Evolutionary conservation across 2,888 invertebrate genomes (phyloP).

Genomic region (Octodonta nipae): DNA sequence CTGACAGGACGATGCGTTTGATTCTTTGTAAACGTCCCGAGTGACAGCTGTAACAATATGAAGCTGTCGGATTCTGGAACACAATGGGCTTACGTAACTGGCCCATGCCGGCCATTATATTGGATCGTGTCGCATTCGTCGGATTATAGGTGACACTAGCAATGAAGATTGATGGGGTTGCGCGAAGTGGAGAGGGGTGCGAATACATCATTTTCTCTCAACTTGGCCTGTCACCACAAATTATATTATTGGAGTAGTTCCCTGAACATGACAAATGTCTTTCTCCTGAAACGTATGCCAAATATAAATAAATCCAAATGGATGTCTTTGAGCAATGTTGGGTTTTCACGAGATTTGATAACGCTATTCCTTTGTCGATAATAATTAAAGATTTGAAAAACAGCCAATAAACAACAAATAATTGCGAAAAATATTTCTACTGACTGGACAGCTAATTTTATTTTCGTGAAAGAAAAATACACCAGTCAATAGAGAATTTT

Average conservation of each 20-base stretch:
- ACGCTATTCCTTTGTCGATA: too few species aligned
- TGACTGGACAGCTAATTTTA: too few species aligned
- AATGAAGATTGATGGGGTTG: slow-evolving; percentile 28
- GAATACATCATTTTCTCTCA: slow-evolving; percentile 31
- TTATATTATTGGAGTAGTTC: slow-evolving; percentile 32
- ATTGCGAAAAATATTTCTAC: too few species aligned
- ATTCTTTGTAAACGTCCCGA: slow-evolving; percentile 10
- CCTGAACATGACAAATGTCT: slow-evolving; percentile 8
- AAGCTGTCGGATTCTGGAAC: slow-evolving; percentile 14
- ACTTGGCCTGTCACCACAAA: slow-evolving; percentile 32
- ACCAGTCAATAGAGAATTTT: too few species aligned
- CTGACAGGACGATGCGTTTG: too few species aligned
- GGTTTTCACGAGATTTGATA: too few species aligned
- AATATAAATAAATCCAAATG: too few species aligned
- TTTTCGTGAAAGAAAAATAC: too few species aligned
- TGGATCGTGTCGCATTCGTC: slow-evolving; percentile 28
- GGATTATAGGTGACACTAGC: slow-evolving; percentile 27
- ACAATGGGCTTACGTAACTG: slow-evolving; percentile 25
- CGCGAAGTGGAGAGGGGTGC: slow-evolving; percentile 20
- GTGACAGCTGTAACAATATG: slow-evolving; percentile 29
- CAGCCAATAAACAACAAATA: too few species aligned
- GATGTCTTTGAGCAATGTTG: too few species aligned
- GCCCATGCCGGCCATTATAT: slow-evolving; percentile 29
- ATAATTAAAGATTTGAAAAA: too few species aligned
- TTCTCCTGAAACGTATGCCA: too few species aligned